Percentiles rank a stretch among this genome's conserved stretches.
These are phyloP conservation scores for Microcebus murinus DNA, from an alignment of 2,113 vertebrate genomes.

Conservation along the genomic window DNA sequence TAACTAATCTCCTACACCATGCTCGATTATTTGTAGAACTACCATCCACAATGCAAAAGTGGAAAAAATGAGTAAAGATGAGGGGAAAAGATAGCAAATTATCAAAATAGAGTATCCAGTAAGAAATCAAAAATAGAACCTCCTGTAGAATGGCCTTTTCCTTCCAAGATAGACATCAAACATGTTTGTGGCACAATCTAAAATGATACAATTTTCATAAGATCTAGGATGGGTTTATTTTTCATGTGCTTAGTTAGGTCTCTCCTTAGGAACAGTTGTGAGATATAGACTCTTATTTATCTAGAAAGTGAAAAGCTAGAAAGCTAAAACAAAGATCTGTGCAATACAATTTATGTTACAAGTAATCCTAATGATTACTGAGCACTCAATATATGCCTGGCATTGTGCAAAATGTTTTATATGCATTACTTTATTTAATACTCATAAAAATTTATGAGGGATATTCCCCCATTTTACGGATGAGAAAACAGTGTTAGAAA, in stretches of 20 bases:
- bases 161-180: not conserved
- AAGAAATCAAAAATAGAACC: conserved; percentile 23
- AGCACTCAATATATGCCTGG: not conserved
- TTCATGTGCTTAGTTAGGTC: not conserved
- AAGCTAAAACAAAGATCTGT: not conserved
- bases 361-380: not conserved
- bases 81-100: not conserved
- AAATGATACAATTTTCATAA: not conserved
- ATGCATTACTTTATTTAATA: not conserved
- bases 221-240: not conserved
- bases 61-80: not conserved
- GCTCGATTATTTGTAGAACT: not conserved
- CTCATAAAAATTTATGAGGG: not conserved
- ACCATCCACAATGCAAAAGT: not conserved
- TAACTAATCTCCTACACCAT: not conserved
- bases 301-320: not conserved
- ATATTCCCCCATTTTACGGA: not conserved
- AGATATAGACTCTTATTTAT: not conserved
- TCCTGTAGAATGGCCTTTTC: not conserved
- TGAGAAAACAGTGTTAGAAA: not conserved
- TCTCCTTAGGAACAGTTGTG: not conserved
- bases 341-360: not conserved
- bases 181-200: not conserved
- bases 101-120: not conserved
- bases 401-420: not conserved